Evolutionary conservation across 1,140 invertebrate species (phyloP), one percentile per base, ranked within the genome.

Genomic region (Listronotus bonariensis): DNA sequence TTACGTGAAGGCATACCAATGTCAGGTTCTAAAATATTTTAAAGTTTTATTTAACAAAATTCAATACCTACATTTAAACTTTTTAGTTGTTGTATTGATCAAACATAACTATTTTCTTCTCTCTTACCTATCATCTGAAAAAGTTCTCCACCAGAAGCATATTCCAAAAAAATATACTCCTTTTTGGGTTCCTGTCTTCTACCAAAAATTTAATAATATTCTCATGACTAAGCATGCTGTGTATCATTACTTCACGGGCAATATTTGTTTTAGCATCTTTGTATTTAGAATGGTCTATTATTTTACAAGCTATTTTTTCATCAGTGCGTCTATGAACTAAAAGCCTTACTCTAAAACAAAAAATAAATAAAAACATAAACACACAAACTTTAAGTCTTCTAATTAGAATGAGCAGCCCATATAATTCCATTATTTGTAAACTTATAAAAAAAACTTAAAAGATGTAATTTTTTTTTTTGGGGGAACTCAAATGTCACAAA

Each of bases 141-240:
- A 9, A 99, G 82, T 84, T 99, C 97, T 59, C 97, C 97, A 53
- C 96, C 95, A 62, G 91, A 86, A 63, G 95, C 96, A 83, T 98
- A 99, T 79, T 99, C 96, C 55, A 99, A 83, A 82, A n/a, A 98
- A 74, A 99, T 90, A 80, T 96, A 98, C 80, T 95, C 91, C 64
- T 87, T 84, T 60, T 83, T 80, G 1, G 81, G 83, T 73, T 96
- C 91, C 46, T 87, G 86, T 40, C 95, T 85, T 73, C 89, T 88
- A 15, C 95, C 96, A 81, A 89, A 95, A 92, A 96, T 63, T 90
- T 88, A 73, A 98, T 89, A 56, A 98, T 89, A 78, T 93, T 88
- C 43, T 89, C 85, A 82, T 98, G 89, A 20, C 87, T 87, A 41
- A 97, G 80, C 81, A 92, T 88, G 72, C 88, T 84, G 75, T 97